Conservation (phyloP, 2,113 vertebrate species). For the Mungos mungo region DNA sequence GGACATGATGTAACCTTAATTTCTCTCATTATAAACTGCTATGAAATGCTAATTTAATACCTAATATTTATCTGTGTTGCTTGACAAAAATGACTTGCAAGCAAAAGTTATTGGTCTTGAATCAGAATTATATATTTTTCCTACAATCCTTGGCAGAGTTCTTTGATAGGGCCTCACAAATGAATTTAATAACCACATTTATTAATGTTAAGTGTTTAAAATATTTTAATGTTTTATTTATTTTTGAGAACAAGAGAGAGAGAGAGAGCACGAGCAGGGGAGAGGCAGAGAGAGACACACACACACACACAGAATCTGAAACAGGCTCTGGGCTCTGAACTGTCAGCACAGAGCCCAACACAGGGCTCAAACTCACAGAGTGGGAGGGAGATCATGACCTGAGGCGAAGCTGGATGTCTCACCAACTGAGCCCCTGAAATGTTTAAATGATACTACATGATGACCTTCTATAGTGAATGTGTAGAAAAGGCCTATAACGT, state of each 20-base stretch:
- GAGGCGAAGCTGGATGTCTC: too few relatives aligned
- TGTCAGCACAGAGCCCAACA: too few relatives aligned
- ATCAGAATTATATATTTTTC: slow-evolving; percentile 24
- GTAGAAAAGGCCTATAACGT: neutral
- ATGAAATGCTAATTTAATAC: slow-evolving; percentile 37
- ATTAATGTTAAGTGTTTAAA: slow-evolving; percentile 27
- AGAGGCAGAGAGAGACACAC: too few relatives aligned
- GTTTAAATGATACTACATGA: neutral
- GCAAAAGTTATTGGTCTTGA: neutral
- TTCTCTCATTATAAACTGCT: neutral
- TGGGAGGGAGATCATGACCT: too few relatives aligned
- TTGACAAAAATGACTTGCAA: slow-evolving; percentile 50
- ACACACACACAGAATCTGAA: too few relatives aligned
- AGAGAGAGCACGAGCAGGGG: too few relatives aligned
- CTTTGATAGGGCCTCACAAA: neutral
- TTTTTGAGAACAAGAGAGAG: too few relatives aligned
- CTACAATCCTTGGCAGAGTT: neutral
- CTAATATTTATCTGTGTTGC: slow-evolving; percentile 53
- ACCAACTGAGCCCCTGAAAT: neutral
- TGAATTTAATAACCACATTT: slow-evolving; percentile 17
- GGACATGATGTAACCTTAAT: neutral
- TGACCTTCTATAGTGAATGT: neutral
- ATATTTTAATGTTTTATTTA: too few relatives aligned
- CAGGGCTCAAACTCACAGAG: too few relatives aligned
- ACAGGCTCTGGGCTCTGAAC: too few relatives aligned